Conservation (phyloP, 2,888 invertebrate genomes). For the Leptinotarsa tumamoca region DNA sequence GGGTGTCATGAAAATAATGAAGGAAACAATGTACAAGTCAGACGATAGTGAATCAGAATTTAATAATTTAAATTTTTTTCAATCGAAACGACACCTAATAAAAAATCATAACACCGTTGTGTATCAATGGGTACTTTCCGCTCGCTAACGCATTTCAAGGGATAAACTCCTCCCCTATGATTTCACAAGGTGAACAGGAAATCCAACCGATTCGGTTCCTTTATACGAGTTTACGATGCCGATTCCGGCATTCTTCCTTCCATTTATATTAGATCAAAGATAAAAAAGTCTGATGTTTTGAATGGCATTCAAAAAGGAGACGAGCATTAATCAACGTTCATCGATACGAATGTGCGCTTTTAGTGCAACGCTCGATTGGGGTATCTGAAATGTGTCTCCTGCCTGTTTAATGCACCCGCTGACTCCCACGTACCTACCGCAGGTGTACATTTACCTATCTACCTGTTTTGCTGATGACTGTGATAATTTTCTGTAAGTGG, state of each 20-base stretch:
- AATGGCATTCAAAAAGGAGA: conserved; percentile 2
- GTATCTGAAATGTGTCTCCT: conserved; percentile 19
- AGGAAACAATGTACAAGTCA: no score
- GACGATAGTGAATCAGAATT: no score
- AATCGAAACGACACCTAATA: no score
- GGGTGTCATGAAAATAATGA: no score
- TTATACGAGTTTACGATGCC: conserved; percentile 15
- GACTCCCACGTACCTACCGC: conserved; percentile 25
- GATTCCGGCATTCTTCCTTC: conserved; percentile 14
- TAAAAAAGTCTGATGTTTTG: conserved; percentile 7
- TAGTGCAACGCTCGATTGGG: conserved; percentile 1
- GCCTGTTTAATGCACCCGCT: conserved; percentile 3
- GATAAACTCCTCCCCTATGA: not conserved
- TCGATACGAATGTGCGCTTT: conserved; percentile 10
- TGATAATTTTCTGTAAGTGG: not conserved
- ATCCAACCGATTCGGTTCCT: conserved; percentile 12
- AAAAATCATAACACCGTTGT: no score
- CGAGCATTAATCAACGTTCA: conserved; percentile 1
- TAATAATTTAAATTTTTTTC: no score
- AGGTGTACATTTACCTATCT: conserved; percentile 22
- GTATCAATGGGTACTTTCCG: no score
- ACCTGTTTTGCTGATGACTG: not conserved
- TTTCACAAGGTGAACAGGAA: conserved; percentile 15
- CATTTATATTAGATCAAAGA: conserved; percentile 13
- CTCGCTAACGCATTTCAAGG: not conserved